Percentiles rank a stretch among this genome's conserved stretches.
These are phyloP conservation scores for Atta texana DNA, from an alignment of 1,140 invertebrate species.

Conservation along the genomic window DNA sequence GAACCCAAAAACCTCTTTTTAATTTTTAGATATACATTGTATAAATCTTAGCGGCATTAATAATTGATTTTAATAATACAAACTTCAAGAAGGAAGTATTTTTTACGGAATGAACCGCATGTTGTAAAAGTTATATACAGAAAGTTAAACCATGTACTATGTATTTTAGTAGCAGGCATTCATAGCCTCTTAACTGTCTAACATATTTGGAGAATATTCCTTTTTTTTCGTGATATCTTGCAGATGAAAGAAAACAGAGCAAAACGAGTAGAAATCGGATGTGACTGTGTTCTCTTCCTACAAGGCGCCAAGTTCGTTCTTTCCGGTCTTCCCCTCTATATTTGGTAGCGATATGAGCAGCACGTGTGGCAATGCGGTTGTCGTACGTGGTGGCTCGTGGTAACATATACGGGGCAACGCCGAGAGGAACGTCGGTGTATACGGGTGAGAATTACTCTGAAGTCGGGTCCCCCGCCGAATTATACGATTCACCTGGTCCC, in stretches of 20 bases:
- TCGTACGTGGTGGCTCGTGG: conserved; percentile 73
- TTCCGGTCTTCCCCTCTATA: conserved; percentile 63
- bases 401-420: conserved; percentile 66
- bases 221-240: conserved; percentile 35
- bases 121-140: neutral
- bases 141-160: neutral
- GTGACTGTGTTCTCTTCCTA: conserved; percentile 72
- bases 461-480: conserved; percentile 79
- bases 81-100: neutral
- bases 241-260: conserved; percentile 48
- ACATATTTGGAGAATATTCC: conserved; percentile 10
- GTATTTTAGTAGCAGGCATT: conserved; percentile 10
- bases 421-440: conserved; percentile 67
- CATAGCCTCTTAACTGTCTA: conserved; percentile 2
- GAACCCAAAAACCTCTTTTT: too few relatives aligned
- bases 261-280: conserved; percentile 71
- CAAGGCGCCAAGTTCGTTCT: conserved; percentile 63
- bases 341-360: conserved; percentile 77
- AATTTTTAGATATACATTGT: neutral
- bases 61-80: neutral
- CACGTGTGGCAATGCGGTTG: conserved; percentile 79
- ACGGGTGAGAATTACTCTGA: conserved; percentile 80
- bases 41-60: neutral
- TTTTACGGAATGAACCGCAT: neutral
- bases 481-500: conserved; percentile 87